These are phyloP conservation scores for Cosmia pyralina DNA, from an alignment of 2,888 invertebrate genomes.

Conservation along the genomic window DNA sequence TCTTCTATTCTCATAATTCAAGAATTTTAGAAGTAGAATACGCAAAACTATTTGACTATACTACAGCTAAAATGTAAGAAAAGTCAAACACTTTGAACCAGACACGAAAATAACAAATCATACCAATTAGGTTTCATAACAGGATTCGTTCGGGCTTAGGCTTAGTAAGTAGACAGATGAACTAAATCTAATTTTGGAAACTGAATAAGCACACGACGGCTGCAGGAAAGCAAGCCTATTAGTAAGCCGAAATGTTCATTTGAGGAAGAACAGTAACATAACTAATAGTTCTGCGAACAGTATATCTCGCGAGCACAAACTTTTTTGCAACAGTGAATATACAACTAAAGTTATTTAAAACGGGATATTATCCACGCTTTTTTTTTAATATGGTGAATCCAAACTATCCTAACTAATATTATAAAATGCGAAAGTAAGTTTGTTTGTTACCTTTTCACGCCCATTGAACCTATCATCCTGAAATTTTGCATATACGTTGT, in stretches of 20 bases:
- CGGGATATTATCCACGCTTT: too few species aligned
- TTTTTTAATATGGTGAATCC: too few species aligned
- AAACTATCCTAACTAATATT: too few species aligned
- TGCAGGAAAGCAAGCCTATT: slow-evolving; percentile 3
- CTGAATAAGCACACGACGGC: slow-evolving; percentile 18
- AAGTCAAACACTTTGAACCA: background rate
- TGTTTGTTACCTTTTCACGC: too few species aligned
- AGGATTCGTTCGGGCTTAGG: background rate
- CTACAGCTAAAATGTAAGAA: background rate
- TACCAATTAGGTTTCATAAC: background rate
- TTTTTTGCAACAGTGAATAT: too few species aligned
- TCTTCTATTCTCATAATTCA: background rate
- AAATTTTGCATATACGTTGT: too few species aligned
- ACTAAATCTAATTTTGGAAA: slow-evolving; percentile 34
- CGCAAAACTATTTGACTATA: background rate
- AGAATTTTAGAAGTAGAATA: background rate
- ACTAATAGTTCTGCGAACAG: background rate
- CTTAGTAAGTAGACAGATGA: background rate
- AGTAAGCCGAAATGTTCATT: slow-evolving; percentile 1
- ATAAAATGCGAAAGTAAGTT: too few species aligned
- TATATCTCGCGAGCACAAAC: too few species aligned
- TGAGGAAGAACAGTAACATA: slow-evolving; percentile 9
- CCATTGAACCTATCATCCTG: too few species aligned
- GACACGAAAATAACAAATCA: background rate
- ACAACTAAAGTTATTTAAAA: too few species aligned